These are phyloP conservation scores for Luscinia luscinia DNA, from an alignment of 2,797 vertebrate species.

Conservation along the genomic window DNA sequence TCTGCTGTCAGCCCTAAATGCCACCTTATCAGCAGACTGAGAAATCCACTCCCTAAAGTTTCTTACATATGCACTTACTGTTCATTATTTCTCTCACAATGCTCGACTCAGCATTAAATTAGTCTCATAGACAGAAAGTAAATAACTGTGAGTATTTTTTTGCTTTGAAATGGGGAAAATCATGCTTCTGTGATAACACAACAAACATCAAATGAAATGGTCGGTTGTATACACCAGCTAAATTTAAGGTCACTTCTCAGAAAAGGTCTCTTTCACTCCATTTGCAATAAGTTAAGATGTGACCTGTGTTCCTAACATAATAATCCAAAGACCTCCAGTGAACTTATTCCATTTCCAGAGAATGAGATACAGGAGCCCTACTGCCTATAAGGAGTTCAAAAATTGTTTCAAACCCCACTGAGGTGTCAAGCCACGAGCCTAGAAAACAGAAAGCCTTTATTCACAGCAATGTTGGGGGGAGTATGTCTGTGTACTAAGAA, in stretches of 20 bases:
- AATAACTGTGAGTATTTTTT: constrained; percentile 3
- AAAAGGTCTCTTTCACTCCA: constrained; percentile 10
- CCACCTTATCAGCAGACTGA: background rate
- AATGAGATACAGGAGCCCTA: background rate
- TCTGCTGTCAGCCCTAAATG: background rate
- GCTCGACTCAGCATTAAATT: constrained; percentile 14
- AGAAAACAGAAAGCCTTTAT: constrained; percentile 3
- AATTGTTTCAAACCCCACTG: background rate
- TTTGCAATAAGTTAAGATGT: constrained; percentile 5
- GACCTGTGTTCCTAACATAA: background rate
- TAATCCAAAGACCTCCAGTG: background rate
- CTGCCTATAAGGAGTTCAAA: background rate
- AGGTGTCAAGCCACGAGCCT: background rate
- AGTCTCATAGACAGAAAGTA: background rate
- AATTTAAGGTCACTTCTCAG: background rate
- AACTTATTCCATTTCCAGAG: constrained; percentile 12
- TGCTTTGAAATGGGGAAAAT: constrained; percentile 22
- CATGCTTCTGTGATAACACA: background rate
- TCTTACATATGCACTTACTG: background rate
- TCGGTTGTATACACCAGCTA: background rate
- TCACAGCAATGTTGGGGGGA: background rate
- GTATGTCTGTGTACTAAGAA: background rate
- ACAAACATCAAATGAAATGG: background rate
- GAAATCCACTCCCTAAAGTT: background rate
- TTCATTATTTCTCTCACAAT: background rate